These are phyloP conservation scores for Pipistrellus pipistrellus DNA, from an alignment of 2,797 vertebrate genomes.

Conservation along the genomic window DNA sequence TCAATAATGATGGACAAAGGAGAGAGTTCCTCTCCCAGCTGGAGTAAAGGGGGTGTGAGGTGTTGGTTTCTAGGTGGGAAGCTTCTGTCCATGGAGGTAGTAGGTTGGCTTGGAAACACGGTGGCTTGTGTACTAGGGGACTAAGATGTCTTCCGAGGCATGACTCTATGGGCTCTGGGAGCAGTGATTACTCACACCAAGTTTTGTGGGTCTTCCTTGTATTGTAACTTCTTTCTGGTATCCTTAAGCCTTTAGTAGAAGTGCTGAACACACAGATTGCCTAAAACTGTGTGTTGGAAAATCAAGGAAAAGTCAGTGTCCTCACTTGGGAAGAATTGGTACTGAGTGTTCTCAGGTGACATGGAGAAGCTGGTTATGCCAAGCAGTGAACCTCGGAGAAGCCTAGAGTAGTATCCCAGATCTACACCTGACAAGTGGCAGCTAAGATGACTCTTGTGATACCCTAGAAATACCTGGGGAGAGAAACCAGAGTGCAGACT, in stretches of 20 bases:
- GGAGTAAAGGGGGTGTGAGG: neutral
- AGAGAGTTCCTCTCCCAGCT: neutral
- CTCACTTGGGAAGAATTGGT: neutral
- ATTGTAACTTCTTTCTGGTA: neutral
- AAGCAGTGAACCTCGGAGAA: neutral
- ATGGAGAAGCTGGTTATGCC: neutral
- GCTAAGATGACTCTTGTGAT: neutral
- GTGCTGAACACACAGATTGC: neutral
- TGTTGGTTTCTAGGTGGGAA: neutral
- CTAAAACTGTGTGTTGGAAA: neutral
- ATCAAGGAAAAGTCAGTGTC: neutral
- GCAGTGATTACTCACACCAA: neutral
- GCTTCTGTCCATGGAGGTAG: neutral
- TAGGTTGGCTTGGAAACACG: neutral
- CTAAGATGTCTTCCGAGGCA: neutral
- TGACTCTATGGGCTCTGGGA: neutral
- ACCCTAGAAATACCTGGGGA: neutral
- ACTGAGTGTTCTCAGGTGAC: neutral
- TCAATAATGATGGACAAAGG: neutral
- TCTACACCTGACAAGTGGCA: neutral
- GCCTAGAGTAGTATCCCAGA: neutral
- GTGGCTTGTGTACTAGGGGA: neutral
- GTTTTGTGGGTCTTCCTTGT: neutral
- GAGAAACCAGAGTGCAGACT: neutral
- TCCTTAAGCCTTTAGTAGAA: neutral